Evolutionary conservation across 2,797 vertebrate genomes (phyloP).

Genomic region (Emydoidea blandingii): DNA sequence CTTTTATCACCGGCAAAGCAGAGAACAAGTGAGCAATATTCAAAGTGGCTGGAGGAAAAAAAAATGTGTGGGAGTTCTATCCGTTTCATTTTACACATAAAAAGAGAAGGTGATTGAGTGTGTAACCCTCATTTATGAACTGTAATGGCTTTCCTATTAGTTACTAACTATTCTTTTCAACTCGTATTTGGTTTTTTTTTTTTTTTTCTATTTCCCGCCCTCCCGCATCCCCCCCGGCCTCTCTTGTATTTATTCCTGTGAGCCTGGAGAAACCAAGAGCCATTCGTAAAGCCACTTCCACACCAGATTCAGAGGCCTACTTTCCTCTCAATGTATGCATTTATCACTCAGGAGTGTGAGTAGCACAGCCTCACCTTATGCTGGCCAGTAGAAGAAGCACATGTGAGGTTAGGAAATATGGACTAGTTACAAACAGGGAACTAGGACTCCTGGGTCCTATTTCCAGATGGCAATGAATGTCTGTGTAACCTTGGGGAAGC

Average conservation of each 20-base stretch:
- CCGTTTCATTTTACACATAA: conserved; percentile 60
- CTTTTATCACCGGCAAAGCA: conserved; percentile 59
- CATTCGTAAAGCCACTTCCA: neutral
- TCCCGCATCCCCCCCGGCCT: neutral
- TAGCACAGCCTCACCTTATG: neutral
- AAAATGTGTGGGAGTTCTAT: conserved; percentile 63
- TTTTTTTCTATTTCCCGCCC: neutral
- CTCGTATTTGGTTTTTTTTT: neutral
- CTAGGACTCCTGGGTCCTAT: neutral
- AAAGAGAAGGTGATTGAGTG: conserved; percentile 55
- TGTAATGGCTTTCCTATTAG: conserved; percentile 38
- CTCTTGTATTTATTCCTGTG: neutral
- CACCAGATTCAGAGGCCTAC: neutral
- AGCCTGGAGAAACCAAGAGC: neutral
- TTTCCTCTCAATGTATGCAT: neutral
- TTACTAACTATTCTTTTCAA: conserved; percentile 57
- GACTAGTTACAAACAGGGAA: neutral
- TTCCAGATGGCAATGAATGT: neutral
- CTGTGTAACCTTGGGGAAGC: conserved; percentile 15
- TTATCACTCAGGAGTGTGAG: neutral
- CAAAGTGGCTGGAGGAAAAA: conserved; percentile 62
- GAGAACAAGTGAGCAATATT: conserved; percentile 66
- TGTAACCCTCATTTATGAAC: conserved; percentile 46
- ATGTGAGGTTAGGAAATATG: neutral
- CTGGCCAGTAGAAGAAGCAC: neutral